Percentiles rank a stretch among this genome's conserved stretches.
phyloP scores from a whole-genome alignment of 2,888 invertebrate species.

The Nephrotoma guestfalica region DNA sequence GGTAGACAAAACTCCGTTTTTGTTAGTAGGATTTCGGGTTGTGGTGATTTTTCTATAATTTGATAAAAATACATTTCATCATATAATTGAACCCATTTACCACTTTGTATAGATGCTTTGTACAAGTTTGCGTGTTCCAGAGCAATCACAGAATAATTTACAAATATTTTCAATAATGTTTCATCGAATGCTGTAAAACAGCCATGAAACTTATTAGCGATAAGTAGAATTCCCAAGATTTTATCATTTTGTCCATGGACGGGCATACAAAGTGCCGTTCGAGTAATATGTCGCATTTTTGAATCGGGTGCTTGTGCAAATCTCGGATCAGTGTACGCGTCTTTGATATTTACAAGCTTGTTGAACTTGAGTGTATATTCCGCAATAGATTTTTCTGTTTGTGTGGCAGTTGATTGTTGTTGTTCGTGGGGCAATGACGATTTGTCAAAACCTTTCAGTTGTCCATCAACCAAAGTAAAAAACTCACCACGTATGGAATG shows the following conservation, averaged over 20 bases:
- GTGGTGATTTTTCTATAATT: neutral
- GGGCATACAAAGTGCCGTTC: conserved; percentile 40
- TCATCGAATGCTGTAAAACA: conserved; percentile 40
- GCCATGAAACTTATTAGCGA: conserved; percentile 38
- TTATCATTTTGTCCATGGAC: conserved; percentile 34
- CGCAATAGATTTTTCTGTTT: neutral
- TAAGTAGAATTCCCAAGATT: conserved; percentile 41
- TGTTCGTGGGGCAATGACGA: neutral
- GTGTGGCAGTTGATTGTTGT: neutral
- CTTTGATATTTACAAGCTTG: conserved; percentile 22
- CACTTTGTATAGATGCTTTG: neutral
- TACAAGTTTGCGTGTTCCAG: conserved; percentile 39
- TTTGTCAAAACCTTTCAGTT: neutral
- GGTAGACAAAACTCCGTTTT: neutral
- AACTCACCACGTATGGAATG: neutral
- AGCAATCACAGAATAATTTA: conserved; percentile 41
- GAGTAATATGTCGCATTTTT: conserved; percentile 38
- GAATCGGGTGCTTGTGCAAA: conserved; percentile 39
- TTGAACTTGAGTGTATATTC: neutral
- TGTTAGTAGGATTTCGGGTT: neutral
- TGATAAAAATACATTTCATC: neutral
- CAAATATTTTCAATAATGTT: conserved; percentile 38
- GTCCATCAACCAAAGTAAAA: neutral
- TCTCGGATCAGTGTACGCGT: conserved; percentile 40
- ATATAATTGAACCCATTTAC: neutral